Percentiles rank a stretch among this genome's conserved stretches.
Evolutionary conservation across 2,113 vertebrate genomes (phyloP).

Genomic region (Vanacampus margaritifer): DNA sequence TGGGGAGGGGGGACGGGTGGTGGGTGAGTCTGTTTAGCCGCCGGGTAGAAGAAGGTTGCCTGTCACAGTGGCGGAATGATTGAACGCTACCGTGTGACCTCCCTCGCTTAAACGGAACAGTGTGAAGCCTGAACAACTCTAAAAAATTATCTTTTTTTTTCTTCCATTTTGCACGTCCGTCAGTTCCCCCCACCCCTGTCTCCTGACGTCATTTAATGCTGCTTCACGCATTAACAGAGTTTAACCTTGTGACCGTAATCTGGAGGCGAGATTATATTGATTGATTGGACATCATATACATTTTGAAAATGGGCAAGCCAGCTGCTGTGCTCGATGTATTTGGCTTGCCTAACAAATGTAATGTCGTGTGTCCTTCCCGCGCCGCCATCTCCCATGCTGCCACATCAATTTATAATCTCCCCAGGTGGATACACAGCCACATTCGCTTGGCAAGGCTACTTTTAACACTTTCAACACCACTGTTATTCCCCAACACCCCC

Average conservation of each 20-base stretch:
- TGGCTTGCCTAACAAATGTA: conserved; percentile 48
- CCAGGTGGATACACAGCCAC: conserved; percentile 40
- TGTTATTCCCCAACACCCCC: background rate
- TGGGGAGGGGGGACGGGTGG: too few species aligned
- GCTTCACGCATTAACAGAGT: conserved; percentile 36
- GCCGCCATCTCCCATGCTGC: conserved; percentile 26
- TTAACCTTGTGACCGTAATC: conserved; percentile 56
- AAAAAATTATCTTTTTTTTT: conserved; percentile 11
- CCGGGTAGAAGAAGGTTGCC: conserved; percentile 56
- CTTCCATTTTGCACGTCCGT: conserved; percentile 12
- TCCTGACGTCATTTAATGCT: conserved; percentile 33
- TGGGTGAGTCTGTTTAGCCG: conserved; percentile 50
- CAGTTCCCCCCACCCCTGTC: background rate
- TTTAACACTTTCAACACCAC: conserved; percentile 36
- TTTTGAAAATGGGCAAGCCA: conserved; percentile 58
- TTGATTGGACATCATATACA: conserved; percentile 59
- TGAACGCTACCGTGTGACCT: conserved; percentile 59
- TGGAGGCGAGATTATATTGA: conserved; percentile 57
- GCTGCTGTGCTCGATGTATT: conserved; percentile 39
- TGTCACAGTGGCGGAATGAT: conserved; percentile 60
- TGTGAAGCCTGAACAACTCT: conserved; percentile 44
- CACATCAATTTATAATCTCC: conserved; percentile 62
- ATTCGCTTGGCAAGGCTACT: conserved; percentile 25
- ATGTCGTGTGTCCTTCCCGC: conserved; percentile 36
- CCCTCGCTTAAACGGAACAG: conserved; percentile 35